phyloP scores from a whole-genome alignment of 2,113 vertebrate species.

The Saimiri boliviensis region DNA sequence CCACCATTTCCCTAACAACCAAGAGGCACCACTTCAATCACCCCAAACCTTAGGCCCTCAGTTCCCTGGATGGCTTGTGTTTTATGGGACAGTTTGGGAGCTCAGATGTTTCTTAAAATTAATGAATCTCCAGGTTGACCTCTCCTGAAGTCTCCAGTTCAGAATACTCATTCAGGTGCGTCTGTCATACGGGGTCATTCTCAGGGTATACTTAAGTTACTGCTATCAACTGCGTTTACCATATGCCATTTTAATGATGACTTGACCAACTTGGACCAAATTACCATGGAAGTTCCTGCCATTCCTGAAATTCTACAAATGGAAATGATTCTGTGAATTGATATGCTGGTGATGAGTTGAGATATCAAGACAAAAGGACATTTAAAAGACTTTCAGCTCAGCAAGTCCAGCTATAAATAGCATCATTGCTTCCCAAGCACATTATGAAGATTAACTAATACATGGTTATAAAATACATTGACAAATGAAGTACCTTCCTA shows the following conservation, averaged over 20 bases:
- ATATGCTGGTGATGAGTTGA: background rate
- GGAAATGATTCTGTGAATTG: background rate
- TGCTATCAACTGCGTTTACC: too few relatives aligned
- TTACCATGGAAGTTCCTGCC: background rate
- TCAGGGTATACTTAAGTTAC: too few relatives aligned
- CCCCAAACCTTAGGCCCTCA: too few relatives aligned
- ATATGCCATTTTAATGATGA: too few relatives aligned
- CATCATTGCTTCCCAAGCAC: background rate
- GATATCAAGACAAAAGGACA: slow-evolving; percentile 32
- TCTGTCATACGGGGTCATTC: too few relatives aligned
- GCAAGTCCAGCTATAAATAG: slow-evolving; percentile 57
- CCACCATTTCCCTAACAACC: too few relatives aligned
- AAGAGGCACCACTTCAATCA: too few relatives aligned
- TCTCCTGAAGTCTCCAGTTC: too few relatives aligned
- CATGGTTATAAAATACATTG: slow-evolving; percentile 33
- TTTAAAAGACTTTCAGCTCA: slow-evolving; percentile 21
- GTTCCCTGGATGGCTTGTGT: too few relatives aligned
- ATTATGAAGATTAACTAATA: background rate
- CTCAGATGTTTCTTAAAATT: too few relatives aligned
- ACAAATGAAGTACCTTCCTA: slow-evolving; percentile 48
- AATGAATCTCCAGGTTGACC: too few relatives aligned
- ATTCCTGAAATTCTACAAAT: background rate
- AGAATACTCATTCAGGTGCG: fast-evolving
- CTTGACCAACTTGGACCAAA: background rate
- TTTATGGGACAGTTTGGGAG: too few relatives aligned